phyloP scores from a whole-genome alignment of 2,113 vertebrate species.

The Equus quagga region DNA sequence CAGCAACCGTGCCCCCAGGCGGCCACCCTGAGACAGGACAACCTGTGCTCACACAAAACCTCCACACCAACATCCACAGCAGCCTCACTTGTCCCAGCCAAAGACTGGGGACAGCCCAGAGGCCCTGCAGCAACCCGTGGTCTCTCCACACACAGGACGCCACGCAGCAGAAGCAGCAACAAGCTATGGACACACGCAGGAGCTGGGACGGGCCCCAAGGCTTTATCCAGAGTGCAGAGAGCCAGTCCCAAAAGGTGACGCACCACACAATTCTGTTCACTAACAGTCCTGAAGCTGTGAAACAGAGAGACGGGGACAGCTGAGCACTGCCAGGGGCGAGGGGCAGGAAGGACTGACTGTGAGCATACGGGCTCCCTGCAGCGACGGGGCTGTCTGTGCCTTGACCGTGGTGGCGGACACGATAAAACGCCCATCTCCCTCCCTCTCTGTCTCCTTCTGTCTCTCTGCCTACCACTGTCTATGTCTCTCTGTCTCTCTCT shows the following conservation, averaged over 20 bases:
- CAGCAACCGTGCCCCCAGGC: too few relatives aligned
- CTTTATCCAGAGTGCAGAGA: background rate
- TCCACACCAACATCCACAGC: too few relatives aligned
- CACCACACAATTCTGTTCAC: background rate
- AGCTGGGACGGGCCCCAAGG: background rate
- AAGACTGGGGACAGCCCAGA: too few relatives aligned
- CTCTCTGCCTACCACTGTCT: too few relatives aligned
- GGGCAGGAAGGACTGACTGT: background rate
- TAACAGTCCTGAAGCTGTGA: background rate
- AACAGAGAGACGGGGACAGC: background rate
- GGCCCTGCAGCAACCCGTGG: too few relatives aligned
- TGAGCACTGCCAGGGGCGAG: too few relatives aligned
- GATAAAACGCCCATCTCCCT: background rate
- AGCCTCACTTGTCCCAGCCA: too few relatives aligned
- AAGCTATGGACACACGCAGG: too few relatives aligned
- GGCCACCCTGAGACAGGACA: too few relatives aligned
- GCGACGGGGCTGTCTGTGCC: background rate
- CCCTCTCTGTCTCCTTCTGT: background rate
- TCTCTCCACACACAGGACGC: fast-evolving
- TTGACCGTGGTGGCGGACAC: fast-evolving
- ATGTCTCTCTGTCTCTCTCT: too few relatives aligned
- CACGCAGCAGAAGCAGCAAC: background rate
- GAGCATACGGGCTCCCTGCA: fast-evolving
- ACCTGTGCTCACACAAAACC: too few relatives aligned
- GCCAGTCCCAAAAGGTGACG: background rate